phyloP scores from a whole-genome alignment of 1,140 invertebrate genomes.

The Venturia canescens region DNA sequence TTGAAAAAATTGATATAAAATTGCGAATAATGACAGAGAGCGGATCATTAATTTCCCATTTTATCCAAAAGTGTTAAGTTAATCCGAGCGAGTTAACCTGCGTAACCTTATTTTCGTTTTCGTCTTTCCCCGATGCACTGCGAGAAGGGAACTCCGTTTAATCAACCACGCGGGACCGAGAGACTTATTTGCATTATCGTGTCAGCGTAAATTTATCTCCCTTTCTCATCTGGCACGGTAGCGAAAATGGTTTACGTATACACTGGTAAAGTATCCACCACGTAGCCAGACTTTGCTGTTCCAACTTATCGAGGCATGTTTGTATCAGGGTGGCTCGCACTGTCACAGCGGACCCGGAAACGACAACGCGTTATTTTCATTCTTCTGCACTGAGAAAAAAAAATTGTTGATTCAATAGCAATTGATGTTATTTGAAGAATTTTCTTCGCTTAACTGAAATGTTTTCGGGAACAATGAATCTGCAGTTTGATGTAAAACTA shows the following conservation, averaged over 20 bases:
- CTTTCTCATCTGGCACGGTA: background rate
- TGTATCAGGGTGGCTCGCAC: background rate
- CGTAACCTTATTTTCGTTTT: too few species aligned
- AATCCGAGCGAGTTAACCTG: too few species aligned
- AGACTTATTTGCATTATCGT: conserved; percentile 13
- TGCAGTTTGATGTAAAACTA: too few species aligned
- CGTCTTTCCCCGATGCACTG: background rate
- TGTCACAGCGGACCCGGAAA: background rate
- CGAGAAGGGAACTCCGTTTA: background rate
- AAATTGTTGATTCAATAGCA: too few species aligned
- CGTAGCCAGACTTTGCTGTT: background rate
- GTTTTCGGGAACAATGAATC: too few species aligned
- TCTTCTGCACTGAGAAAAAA: too few species aligned
- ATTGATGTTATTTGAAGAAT: too few species aligned
- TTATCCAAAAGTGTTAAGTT: too few species aligned
- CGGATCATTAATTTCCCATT: too few species aligned
- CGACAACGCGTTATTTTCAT: background rate
- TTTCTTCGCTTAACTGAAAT: too few species aligned
- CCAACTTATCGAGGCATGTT: background rate
- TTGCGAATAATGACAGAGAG: too few species aligned
- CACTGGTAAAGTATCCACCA: background rate
- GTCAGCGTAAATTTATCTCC: conserved; percentile 10
- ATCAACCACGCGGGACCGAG: background rate
- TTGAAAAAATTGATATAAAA: background rate
- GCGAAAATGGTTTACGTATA: background rate